Evolutionary conservation across 2,888 invertebrate genomes (phyloP).

Genomic region (Drosophila sordidula): DNA sequence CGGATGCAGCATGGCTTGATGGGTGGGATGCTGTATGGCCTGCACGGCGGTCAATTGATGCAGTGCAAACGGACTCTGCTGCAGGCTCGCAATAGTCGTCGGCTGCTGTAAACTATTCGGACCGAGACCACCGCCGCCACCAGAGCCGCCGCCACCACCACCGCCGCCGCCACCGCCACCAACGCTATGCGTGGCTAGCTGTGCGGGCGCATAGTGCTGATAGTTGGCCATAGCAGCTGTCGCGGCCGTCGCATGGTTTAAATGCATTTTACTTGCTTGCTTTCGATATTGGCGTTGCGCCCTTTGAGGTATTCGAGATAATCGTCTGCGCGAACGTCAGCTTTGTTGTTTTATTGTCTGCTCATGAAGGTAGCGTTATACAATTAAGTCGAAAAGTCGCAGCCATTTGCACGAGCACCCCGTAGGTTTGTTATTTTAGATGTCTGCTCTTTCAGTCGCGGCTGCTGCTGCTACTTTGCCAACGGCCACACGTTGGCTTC

Average conservation of each 20-base stretch:
- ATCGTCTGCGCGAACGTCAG: constrained; percentile 35
- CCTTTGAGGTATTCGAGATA: constrained; percentile 78
- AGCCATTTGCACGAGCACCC: constrained; percentile 66
- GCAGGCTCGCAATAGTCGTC: constrained; percentile 78
- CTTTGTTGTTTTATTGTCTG: constrained; percentile 66
- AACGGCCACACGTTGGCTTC: constrained; percentile 66
- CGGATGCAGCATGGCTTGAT: constrained; percentile 83
- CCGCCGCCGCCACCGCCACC: constrained; percentile 58
- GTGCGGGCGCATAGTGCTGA: constrained; percentile 82
- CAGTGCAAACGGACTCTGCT: constrained; percentile 80
- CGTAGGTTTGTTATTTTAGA: constrained; percentile 78
- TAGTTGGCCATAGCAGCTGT: constrained; percentile 82
- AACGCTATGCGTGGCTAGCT: constrained; percentile 71
- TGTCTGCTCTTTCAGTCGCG: constrained; percentile 70
- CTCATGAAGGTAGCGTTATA: constrained; percentile 59
- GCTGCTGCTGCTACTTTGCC: constrained; percentile 57
- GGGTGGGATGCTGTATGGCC: constrained; percentile 83
- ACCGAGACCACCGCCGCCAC: constrained; percentile 47
- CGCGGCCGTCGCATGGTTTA: constrained; percentile 82
- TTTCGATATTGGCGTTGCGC: constrained; percentile 44
- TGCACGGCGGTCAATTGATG: constrained; percentile 82
- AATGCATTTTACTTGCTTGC: constrained; percentile 73
- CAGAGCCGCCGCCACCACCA: constrained; percentile 46
- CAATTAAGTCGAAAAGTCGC: constrained; percentile 53
- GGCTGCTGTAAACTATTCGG: constrained; percentile 75